Evolutionary conservation across 2,888 invertebrate species (phyloP), one percentile per base, ranked within the genome.

Genomic region (Perithous albicinctus): DNA sequence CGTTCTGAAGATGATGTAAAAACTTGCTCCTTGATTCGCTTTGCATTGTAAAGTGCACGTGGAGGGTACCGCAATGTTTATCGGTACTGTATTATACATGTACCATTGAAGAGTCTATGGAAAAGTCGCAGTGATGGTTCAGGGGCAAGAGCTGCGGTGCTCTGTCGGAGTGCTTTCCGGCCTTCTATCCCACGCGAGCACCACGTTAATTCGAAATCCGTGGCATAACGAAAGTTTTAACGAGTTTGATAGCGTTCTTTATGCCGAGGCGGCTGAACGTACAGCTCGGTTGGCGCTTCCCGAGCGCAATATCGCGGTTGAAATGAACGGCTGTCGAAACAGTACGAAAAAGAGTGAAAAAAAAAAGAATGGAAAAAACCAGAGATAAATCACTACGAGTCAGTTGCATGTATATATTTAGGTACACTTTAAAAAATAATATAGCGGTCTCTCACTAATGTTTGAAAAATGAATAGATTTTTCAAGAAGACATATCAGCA

Each of bases 151-250:
- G 51, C 29, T 56, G 63, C 46, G 67, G 64, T 78, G 70, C 35
- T 46, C 46, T 12, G 72, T 48, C 54, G 32, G 54, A 79, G 54
- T 32, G 67, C 59, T 81, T 78, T 77, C 41, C 56, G 56, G 43
- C 54, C 70, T 59, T 78, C 70, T 67, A 48, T 70, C 59, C 35
- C 10, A 48, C 63, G 67, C 80, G 10, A 32, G 18, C 26, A 35
- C 69, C 63, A 56, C 69, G 78, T 78, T 85, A 85, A 86, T 88
- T 86, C 84, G 66, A 80, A 86, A 87, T 85, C 81, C 83, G 78
- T 80, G 73, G 76, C 74, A 77, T 76, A 82, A 86, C 78, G 79
- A 82, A 87, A 88, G 85, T 89, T 89, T 87, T 88, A 88, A 88
- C 86, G 87, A 89, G 88, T 88, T 89, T 83, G 82, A 82, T 85